Base-by-base conservation (phyloP, 1,140 invertebrate species). In the Bombus soroeensis region DNA sequence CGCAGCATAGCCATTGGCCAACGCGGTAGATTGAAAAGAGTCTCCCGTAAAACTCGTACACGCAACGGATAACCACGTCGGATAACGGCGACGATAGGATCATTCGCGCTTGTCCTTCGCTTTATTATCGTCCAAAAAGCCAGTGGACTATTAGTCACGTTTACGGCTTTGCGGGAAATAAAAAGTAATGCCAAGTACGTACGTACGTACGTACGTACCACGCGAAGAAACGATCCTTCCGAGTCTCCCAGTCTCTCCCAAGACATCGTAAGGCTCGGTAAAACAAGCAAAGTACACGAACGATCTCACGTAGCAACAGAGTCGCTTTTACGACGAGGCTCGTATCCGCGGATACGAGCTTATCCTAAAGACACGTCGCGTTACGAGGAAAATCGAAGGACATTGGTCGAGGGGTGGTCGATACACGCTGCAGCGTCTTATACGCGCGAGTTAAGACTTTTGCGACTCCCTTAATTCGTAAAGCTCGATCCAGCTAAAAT, bases 101-200 rank as follows among this genome's bases (percentile, higher is more conserved):
- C 79, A 43, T 71, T 80, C 73, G 72, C 72, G 78, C 47, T 79
- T 66, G 88, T 83, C 62, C 66, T 37, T n/a, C 10, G 57, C 71
- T 88, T 88, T 76, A 88, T 66, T 76, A 77, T 88, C 80, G 47
- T 83, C 81, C 86, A 80, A 90, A 90, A 90, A 87, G 72, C 88
- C 82, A 59, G 34, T 12, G 75, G 13, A 57, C 86, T 90, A 88
- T 90, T 90, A 90, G 73, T 70, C 64, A 41, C 72, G 81, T 90
- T 90, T 90, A 90, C 72, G 66, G 47, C n/a, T 64, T 15, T 34
- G 47, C 32, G 82, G 62, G 77, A 78, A 90, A 81, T 90, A 90
- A 90, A 90, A 88, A 88, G 82, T 85, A 90, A 88, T 78, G 72
- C 76, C 64, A 59, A 76, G 62, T 81, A 81, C 39, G 37, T 64